Conservation (phyloP, 2,888 invertebrate species). For the Adelphocoris suturalis region DNA sequence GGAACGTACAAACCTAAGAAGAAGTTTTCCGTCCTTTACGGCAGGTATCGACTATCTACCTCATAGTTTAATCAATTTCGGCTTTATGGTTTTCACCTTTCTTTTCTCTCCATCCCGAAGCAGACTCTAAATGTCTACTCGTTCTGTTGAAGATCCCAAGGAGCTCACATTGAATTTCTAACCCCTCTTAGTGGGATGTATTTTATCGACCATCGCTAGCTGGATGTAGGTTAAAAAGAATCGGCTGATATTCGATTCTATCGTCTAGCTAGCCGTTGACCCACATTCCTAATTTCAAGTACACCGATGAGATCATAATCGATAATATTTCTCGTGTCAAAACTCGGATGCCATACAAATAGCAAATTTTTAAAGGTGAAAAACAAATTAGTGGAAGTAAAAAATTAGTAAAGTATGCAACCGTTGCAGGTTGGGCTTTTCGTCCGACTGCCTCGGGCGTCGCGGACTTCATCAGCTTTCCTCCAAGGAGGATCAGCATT, state of each 20-base stretch:
- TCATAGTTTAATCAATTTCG: conserved; percentile 63
- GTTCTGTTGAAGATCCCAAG: not conserved
- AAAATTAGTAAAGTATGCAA: too few relatives aligned
- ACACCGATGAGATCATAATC: too few relatives aligned
- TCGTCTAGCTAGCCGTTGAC: not conserved
- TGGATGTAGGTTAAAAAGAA: not conserved
- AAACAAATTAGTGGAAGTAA: too few relatives aligned
- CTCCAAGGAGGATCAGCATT: too few relatives aligned
- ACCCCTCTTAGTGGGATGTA: not conserved
- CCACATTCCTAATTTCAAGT: not conserved
- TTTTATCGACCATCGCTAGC: not conserved
- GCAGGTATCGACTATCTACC: conserved; percentile 12
- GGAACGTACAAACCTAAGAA: not conserved
- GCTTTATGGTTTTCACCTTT: conserved; percentile 53
- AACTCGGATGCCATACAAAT: too few relatives aligned
- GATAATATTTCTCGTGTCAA: too few relatives aligned
- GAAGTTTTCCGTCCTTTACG: conserved; percentile 26
- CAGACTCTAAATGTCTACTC: not conserved
- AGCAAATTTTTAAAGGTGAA: too few relatives aligned
- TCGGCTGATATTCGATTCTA: not conserved
- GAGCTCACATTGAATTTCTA: conserved; percentile 3
- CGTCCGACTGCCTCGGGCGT: too few relatives aligned
- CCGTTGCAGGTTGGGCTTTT: too few relatives aligned
- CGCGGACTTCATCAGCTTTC: too few relatives aligned
- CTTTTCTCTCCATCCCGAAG: not conserved